These are phyloP conservation scores for Lasioglossum calceatum DNA, from an alignment of 2,888 invertebrate species.

Conservation along the genomic window DNA sequence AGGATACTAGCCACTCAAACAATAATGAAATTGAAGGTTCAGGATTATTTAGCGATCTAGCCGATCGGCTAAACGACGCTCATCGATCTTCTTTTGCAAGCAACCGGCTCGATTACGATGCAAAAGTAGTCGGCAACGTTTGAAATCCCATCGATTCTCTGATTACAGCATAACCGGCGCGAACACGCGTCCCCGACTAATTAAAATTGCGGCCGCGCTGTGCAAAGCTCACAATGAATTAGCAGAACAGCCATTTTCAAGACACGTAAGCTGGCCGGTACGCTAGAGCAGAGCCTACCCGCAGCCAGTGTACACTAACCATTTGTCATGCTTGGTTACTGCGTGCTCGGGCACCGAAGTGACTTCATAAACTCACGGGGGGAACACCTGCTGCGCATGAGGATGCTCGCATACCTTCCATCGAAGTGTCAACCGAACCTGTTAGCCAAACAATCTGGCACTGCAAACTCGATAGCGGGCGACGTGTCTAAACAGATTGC, in stretches of 20 bases:
- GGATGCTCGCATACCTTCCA: conserved; percentile 64
- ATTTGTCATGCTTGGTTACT: conserved; percentile 72
- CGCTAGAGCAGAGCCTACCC: conserved; percentile 51
- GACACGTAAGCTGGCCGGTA: conserved; percentile 47
- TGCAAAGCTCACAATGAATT: conserved; percentile 47
- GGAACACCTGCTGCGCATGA: conserved; percentile 70
- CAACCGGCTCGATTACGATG: neutral
- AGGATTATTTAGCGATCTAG: too few relatives aligned
- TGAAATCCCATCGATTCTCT: conserved; percentile 1
- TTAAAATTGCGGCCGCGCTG: conserved; percentile 57
- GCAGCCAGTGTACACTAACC: conserved; percentile 66
- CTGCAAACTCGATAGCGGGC: conserved; percentile 20
- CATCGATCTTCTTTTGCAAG: neutral
- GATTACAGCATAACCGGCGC: conserved; percentile 28
- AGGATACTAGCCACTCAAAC: neutral
- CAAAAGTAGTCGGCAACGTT: neutral
- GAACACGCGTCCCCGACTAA: conserved; percentile 50
- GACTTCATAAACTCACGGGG: conserved; percentile 68
- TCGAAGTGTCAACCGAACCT: conserved; percentile 68
- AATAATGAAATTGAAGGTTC: neutral
- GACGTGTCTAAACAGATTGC: conserved; percentile 39
- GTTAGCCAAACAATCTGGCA: conserved; percentile 65
- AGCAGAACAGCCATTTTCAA: conserved; percentile 53
- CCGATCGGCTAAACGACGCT: neutral
- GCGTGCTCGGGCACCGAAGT: conserved; percentile 60